Base-by-base conservation (phyloP, 2,888 invertebrate species). In the Diaprepes abbreviatus region DNA sequence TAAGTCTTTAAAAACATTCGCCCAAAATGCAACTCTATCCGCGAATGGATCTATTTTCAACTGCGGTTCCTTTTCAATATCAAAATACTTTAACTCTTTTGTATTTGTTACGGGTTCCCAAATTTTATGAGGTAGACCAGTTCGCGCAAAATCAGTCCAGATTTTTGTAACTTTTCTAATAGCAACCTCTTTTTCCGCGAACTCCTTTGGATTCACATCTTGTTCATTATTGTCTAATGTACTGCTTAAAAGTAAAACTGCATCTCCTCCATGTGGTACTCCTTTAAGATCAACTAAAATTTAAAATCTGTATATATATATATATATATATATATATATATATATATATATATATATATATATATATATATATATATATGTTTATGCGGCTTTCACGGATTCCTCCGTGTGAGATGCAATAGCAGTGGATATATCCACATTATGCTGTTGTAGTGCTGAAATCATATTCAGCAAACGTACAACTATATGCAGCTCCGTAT, bases 101-200 rank as follows among this genome's bases (percentile, higher is more conserved):
- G 1, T 16, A 35, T 60, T 58, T 4, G 10, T 24, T 9, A 64
- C 40, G 19, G 63, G 57, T n/a, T 70, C 36, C 70, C 70, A 70
- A 17, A 4, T 5, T 17, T 16, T 17, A n/a, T 70, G 64, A 1
- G 52, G 59, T n/a, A 21, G 24, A n/a, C 70, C 64, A n/a, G 40
- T 54, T 16, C n/a, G 7, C 6, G 70, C 70, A 62, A 70, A 70
- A 24, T 54, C 21, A 6, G 65, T 35, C 70, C 70, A 70, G 2
- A 70, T 59, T 35, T 48, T 43, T 14, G 59, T 45, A 1, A 70
- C 16, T 16, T 28, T 28, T 33, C 7, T 21, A 4, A 63, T 36
- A 7, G 6, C 64, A 4, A 17, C 9, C 6, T 16, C 0, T 19
- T 19, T 21, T 36, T 55, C 48, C 12, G 40, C 38, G 3, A 36